Conservation (phyloP, 2,888 invertebrate genomes). For the Serripes groenlandicus region DNA sequence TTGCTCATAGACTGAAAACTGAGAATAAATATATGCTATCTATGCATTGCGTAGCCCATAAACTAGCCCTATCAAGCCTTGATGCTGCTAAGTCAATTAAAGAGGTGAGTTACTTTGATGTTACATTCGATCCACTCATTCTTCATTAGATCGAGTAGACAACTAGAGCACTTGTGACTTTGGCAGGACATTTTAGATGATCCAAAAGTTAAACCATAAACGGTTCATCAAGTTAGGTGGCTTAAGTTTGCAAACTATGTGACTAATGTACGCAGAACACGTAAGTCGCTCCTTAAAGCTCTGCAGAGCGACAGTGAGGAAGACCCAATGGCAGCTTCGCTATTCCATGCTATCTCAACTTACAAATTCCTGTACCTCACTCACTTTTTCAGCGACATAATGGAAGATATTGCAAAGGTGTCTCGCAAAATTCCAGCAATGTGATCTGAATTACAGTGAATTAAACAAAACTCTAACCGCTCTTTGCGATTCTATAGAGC, state of each 20-base stretch:
- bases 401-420: slow-evolving; percentile 37
- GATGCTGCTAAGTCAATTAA: slow-evolving; percentile 39
- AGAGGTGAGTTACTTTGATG: slow-evolving; percentile 38
- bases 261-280: slow-evolving; percentile 32
- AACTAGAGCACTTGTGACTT: slow-evolving; percentile 36
- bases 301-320: too few relatives aligned
- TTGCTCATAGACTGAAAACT: slow-evolving; percentile 25
- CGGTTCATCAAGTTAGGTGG: slow-evolving; percentile 35
- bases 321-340: slow-evolving; percentile 32
- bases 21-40: slow-evolving; percentile 42
- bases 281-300: slow-evolving; percentile 36
- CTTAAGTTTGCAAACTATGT: slow-evolving; percentile 43
- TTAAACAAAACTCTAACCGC: slow-evolving; percentile 25
- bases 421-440: slow-evolving; percentile 31
- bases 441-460: slow-evolving; percentile 18
- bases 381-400: slow-evolving; percentile 50
- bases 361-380: slow-evolving; percentile 42
- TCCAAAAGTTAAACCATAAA: slow-evolving; percentile 31
- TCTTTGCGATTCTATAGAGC: slow-evolving; percentile 42
- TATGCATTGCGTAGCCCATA: slow-evolving; percentile 46
- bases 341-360: slow-evolving; percentile 27
- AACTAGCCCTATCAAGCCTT: slow-evolving; percentile 38
- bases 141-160: slow-evolving; percentile 35
- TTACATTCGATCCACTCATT: slow-evolving; percentile 27
- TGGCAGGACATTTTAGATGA: slow-evolving; percentile 49